Percentiles rank a stretch among this genome's conserved stretches.
phyloP scores from a whole-genome alignment of 2,888 invertebrate genomes.

The Dione juno region DNA sequence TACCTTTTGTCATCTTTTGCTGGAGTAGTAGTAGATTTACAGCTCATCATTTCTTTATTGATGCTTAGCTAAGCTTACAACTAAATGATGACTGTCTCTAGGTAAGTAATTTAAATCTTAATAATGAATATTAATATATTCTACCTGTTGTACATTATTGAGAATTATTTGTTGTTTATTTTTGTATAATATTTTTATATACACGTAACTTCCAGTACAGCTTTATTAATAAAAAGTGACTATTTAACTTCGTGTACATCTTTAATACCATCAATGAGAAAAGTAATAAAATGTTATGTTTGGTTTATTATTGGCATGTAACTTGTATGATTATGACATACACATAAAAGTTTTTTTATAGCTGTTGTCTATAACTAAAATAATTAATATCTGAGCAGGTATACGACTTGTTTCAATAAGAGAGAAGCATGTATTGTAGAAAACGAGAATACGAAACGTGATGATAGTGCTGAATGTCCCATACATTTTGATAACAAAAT shows the following conservation, averaged over 20 bases:
- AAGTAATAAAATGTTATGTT: neutral
- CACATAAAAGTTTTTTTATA: neutral
- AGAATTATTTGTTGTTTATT: too few species aligned
- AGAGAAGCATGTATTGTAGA: too few species aligned
- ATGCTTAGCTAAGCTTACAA: too few species aligned
- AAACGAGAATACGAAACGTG: neutral
- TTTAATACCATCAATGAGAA: neutral
- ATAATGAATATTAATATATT: too few species aligned
- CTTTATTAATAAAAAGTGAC: neutral
- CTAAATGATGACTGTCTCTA: too few species aligned
- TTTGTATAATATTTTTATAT: too few species aligned
- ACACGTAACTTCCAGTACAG: neutral
- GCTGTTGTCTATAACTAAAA: neutral
- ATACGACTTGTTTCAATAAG: neutral
- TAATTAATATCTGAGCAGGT: neutral
- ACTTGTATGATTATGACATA: neutral
- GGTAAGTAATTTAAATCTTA: too few species aligned
- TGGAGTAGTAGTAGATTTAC: too few species aligned
- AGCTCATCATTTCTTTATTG: too few species aligned
- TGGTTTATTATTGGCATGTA: neutral
- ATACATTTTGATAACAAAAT: neutral
- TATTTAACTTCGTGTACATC: neutral
- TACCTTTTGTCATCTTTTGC: too few species aligned
- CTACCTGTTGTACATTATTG: too few species aligned
- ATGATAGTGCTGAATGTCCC: neutral